A percentile compares a stretch with the other conserved stretches of the same genome.
phyloP scores from a whole-genome alignment of 1,140 invertebrate genomes.

The Spodoptera frugiperda region DNA sequence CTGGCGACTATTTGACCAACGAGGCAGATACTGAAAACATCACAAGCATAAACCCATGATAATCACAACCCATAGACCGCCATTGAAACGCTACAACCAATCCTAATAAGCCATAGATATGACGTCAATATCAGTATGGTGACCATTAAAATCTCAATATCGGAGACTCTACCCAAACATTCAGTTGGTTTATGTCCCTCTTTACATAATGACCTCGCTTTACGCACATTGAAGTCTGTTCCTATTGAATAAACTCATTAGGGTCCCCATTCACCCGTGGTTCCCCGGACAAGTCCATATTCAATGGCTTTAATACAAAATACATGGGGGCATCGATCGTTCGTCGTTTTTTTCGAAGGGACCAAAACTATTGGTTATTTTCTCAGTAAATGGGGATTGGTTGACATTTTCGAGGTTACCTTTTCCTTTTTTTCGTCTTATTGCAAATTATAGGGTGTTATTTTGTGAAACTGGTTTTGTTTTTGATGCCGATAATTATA shows the following conservation, averaged over 20 bases:
- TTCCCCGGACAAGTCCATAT: slow-evolving; percentile 22
- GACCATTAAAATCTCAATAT: slow-evolving; percentile 39
- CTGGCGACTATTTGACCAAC: too few species aligned
- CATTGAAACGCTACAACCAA: neutral
- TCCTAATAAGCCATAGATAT: slow-evolving; percentile 14
- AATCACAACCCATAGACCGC: neutral
- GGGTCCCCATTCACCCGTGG: slow-evolving; percentile 29
- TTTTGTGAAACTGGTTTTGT: too few species aligned
- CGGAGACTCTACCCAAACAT: slow-evolving; percentile 8
- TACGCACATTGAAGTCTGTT: slow-evolving; percentile 39
- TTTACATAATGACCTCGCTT: slow-evolving; percentile 45
- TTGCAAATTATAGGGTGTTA: too few species aligned
- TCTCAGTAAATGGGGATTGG: too few species aligned
- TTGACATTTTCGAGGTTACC: too few species aligned
- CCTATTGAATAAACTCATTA: slow-evolving; percentile 47
- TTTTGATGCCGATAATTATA: too few species aligned
- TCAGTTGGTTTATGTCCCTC: slow-evolving; percentile 36
- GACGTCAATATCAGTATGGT: slow-evolving; percentile 1
- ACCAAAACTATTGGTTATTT: neutral
- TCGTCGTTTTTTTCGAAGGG: neutral
- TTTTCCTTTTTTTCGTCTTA: too few species aligned
- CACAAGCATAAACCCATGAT: too few species aligned
- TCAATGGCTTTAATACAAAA: slow-evolving; percentile 34
- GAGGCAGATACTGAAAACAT: too few species aligned
- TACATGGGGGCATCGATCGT: slow-evolving; percentile 9